phyloP scores from a whole-genome alignment of 2,888 invertebrate species.

The Dryocosmus kuriphilus region DNA sequence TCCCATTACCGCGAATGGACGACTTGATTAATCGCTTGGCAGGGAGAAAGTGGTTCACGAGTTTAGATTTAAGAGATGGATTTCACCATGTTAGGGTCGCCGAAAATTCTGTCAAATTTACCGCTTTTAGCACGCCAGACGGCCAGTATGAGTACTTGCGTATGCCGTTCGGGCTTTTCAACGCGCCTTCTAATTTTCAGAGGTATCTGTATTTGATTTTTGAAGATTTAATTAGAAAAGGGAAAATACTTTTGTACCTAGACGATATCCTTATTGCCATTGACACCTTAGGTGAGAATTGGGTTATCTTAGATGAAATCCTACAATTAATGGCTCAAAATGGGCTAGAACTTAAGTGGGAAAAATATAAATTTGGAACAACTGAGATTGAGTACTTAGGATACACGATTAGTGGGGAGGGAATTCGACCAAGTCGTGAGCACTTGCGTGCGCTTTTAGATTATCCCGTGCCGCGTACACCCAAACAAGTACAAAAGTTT shows the following conservation, averaged over 20 bases:
- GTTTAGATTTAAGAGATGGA: slow-evolving; percentile 42
- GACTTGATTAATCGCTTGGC: slow-evolving; percentile 52
- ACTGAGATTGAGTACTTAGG: too few species aligned
- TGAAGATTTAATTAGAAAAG: slow-evolving; percentile 23
- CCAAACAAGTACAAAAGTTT: too few species aligned
- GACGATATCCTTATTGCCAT: too few species aligned
- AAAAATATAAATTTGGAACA: too few species aligned
- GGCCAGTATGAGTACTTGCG: slow-evolving; percentile 45
- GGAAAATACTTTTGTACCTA: slow-evolving; percentile 31
- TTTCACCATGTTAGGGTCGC: slow-evolving; percentile 41
- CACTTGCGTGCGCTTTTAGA: too few species aligned
- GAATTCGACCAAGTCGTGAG: too few species aligned
- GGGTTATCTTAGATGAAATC: too few species aligned
- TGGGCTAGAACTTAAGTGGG: too few species aligned
- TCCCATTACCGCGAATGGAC: slow-evolving; percentile 60
- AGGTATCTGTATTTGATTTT: slow-evolving; percentile 43
- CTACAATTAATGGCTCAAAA: too few species aligned
- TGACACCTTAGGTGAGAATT: too few species aligned
- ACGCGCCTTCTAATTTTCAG: slow-evolving; percentile 26
- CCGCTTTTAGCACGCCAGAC: slow-evolving; percentile 43
- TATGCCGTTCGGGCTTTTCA: slow-evolving; percentile 45
- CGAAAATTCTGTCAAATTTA: slow-evolving; percentile 42
- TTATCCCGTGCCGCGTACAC: too few species aligned
- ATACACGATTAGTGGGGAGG: too few species aligned
- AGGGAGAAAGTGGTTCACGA: slow-evolving; percentile 44